These are phyloP conservation scores for Hiodon alosoides DNA, from an alignment of 2,113 vertebrate species.

Conservation along the genomic window DNA sequence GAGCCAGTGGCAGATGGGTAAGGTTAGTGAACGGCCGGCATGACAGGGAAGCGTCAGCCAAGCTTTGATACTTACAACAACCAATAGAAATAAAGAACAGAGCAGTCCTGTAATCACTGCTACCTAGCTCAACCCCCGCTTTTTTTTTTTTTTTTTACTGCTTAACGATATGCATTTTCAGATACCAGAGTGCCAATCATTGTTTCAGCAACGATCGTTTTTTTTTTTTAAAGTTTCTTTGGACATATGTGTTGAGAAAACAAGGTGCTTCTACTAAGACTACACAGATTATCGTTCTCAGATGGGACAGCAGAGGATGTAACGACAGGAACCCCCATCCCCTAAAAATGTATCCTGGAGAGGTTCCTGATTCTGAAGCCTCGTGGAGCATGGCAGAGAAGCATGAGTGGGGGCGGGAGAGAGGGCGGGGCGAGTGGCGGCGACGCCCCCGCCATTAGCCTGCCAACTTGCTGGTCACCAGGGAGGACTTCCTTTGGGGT, in stretches of 20 bases:
- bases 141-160: not conserved
- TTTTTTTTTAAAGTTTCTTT: too few species aligned
- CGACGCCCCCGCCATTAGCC: constrained; percentile 63
- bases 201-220: too few species aligned
- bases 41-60: not conserved
- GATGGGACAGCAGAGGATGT: constrained; percentile 22
- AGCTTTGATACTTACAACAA: not conserved
- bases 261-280: constrained; percentile 48
- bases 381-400: constrained; percentile 44
- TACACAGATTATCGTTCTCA: not conserved
- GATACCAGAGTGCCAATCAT: too few species aligned
- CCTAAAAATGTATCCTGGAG: constrained; percentile 48
- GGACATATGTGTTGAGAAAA: constrained; percentile 36
- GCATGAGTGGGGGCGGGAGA: constrained; percentile 27
- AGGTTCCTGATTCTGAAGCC: constrained; percentile 47
- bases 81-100: not conserved
- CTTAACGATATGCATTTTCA: too few species aligned
- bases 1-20: not conserved
- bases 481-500: constrained; percentile 87
- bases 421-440: constrained; percentile 31
- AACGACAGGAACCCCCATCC: constrained; percentile 31
- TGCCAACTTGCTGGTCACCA: constrained; percentile 96
- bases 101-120: not conserved
- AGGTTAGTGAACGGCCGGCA: not conserved
- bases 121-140: not conserved